A percentile compares a stretch with the other conserved stretches of the same genome.
Evolutionary conservation across 2,888 invertebrate species (phyloP).

Genomic region (Nemurella pictetii): DNA sequence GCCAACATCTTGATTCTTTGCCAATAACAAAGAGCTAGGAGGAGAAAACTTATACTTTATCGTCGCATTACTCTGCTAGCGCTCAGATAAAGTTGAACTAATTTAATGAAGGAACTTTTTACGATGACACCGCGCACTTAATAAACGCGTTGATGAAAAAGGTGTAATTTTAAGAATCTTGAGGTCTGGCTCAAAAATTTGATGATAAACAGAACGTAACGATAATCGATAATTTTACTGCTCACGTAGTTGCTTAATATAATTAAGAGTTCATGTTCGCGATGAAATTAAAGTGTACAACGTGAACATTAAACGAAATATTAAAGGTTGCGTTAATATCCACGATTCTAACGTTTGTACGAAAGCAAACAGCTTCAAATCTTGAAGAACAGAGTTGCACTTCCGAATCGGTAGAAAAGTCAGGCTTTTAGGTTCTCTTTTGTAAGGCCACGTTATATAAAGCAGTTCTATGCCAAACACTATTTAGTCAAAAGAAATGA

Average conservation of each 20-base stretch:
- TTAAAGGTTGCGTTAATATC: neutral
- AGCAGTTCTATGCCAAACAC: neutral
- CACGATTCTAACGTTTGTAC: too few species aligned
- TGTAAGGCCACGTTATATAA: neutral
- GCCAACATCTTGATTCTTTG: constrained; percentile 4
- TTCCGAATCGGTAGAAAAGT: neutral
- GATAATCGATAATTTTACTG: neutral
- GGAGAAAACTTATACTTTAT: constrained; percentile 18
- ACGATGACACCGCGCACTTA: constrained; percentile 17
- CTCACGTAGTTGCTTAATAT: neutral
- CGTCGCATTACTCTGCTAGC: neutral
- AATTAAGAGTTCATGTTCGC: neutral
- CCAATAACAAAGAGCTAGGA: neutral
- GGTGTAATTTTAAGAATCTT: neutral
- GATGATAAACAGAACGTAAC: neutral
- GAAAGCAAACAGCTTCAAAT: too few species aligned
- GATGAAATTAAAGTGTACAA: neutral
- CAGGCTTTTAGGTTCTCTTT: neutral
- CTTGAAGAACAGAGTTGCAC: too few species aligned
- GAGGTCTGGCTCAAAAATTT: neutral
- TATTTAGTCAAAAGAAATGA: neutral
- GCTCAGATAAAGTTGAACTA: neutral
- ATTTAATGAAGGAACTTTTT: constrained; percentile 17
- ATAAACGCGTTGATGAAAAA: constrained; percentile 8
- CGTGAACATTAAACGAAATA: neutral